Evolutionary conservation across 2,113 vertebrate species (phyloP), one percentile per base, ranked within the genome.

Genomic region (Ascaphus truei): DNA sequence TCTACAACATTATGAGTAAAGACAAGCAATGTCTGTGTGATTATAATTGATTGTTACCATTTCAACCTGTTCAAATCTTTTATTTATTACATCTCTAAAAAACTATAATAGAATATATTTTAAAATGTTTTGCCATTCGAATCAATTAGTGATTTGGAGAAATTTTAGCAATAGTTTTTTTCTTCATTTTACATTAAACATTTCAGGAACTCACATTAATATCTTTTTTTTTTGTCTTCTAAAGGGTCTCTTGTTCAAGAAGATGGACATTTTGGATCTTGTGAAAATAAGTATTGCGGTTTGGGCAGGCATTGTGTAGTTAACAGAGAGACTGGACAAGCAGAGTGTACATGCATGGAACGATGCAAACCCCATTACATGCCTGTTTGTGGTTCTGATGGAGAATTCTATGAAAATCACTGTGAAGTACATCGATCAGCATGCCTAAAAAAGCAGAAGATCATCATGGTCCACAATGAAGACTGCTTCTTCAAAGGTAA

Each of bases 401-500:
- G 94, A 30, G 90, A 93, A 75, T 92, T 96, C 66, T 99, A 99
- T 73, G 87, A 91, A 81, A 99, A 98, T 83, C 96, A 99, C 63
- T 99, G 97, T 9, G 93, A 98, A 74, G 93, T 98, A 11, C 97
- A 99, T 76, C 83, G 91, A 31, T 89, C 94, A 11, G 93, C 96
- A n/a, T 99, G 97, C 50, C 73, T 94, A 74, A 84, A 87, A 71
- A 92, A 83, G 34, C 89, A 89, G 47, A 94, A 89, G 81, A 85
- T 98, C 27, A 93, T 92, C 81, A 93, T 98, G 73, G 86, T 95
- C 63, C 97, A 98, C 84, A 93, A 91, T 0, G 92, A 97, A 77
- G 95, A 95, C 75, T 99, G 97, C 74, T 98, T 98, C 85, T 95
- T 98, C 76, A 94, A 93, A 93, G 95, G 97, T 98, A 91, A 81